These are phyloP conservation scores for Synanthedon formicaeformis DNA, from an alignment of 2,888 invertebrate genomes.

Conservation along the genomic window DNA sequence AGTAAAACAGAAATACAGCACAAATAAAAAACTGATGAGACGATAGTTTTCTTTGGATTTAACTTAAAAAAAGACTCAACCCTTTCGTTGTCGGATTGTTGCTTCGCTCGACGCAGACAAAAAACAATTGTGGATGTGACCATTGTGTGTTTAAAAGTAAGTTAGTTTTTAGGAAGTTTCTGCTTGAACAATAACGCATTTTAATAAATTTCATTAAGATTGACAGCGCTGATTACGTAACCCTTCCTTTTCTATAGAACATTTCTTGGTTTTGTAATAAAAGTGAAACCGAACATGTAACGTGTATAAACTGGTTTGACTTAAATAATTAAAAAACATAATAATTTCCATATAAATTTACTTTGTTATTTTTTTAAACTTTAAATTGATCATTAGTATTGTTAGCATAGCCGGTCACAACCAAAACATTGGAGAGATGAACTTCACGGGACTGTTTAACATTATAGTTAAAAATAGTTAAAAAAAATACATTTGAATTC, in stretches of 20 bases:
- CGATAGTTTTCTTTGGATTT: constrained; percentile 40
- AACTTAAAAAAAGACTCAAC: constrained; percentile 47
- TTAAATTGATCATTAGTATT: no score
- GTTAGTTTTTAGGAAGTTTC: constrained; percentile 48
- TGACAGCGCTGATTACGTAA: constrained; percentile 57
- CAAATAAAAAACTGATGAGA: constrained; percentile 44
- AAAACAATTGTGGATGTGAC: constrained; percentile 46
- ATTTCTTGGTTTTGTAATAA: neutral
- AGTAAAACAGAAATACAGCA: constrained; percentile 25
- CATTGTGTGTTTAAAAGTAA: constrained; percentile 56
- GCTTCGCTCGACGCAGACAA: constrained; percentile 48
- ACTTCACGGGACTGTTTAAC: no score
- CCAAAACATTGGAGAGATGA: no score
- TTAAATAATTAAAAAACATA: no score
- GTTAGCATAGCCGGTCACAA: no score
- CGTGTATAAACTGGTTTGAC: neutral
- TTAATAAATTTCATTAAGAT: constrained; percentile 67
- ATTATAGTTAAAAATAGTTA: no score
- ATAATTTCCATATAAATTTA: no score
- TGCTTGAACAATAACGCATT: constrained; percentile 62
- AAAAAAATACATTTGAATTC: no score
- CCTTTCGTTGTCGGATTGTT: constrained; percentile 54
- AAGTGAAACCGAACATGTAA: neutral
- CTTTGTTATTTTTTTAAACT: no score
- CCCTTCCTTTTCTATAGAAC: constrained; percentile 27